Evolutionary conservation across 2,888 invertebrate species (phyloP).

Genomic region (Augiades crinisus): DNA sequence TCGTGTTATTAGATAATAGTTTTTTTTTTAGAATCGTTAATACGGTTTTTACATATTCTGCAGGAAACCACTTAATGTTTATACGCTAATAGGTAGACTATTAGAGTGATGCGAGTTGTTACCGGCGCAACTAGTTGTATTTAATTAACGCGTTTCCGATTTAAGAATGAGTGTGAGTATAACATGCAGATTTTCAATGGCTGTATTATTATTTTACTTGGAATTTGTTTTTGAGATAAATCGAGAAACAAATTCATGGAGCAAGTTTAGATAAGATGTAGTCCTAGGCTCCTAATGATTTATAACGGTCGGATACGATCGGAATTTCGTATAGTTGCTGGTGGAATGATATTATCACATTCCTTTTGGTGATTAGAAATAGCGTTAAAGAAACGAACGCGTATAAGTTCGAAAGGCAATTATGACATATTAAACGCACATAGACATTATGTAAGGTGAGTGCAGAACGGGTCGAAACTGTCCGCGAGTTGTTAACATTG

Average conservation of each 20-base stretch:
- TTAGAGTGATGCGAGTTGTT: background rate
- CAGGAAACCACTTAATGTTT: background rate
- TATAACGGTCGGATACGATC: background rate
- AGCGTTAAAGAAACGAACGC: background rate
- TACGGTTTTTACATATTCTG: background rate
- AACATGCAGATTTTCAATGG: background rate
- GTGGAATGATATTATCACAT: background rate
- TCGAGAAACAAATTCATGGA: background rate
- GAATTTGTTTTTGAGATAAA: background rate
- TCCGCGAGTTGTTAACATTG: conserved; percentile 16
- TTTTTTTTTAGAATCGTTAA: background rate
- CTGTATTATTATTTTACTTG: background rate
- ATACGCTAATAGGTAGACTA: background rate
- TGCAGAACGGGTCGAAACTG: conserved; percentile 1
- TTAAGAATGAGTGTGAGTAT: background rate
- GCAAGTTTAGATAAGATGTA: background rate
- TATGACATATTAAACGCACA: too few species aligned
- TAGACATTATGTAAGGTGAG: background rate
- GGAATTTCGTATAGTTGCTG: background rate
- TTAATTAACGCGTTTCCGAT: background rate
- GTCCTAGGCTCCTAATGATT: background rate
- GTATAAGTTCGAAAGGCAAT: background rate
- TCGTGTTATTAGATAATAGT: background rate
- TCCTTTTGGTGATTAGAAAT: too few species aligned
- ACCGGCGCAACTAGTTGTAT: background rate